A percentile compares a stretch with the other conserved stretches of the same genome.
These are phyloP conservation scores for Podarcis cretensis DNA, from an alignment of 2,113 vertebrate genomes.

Conservation along the genomic window DNA sequence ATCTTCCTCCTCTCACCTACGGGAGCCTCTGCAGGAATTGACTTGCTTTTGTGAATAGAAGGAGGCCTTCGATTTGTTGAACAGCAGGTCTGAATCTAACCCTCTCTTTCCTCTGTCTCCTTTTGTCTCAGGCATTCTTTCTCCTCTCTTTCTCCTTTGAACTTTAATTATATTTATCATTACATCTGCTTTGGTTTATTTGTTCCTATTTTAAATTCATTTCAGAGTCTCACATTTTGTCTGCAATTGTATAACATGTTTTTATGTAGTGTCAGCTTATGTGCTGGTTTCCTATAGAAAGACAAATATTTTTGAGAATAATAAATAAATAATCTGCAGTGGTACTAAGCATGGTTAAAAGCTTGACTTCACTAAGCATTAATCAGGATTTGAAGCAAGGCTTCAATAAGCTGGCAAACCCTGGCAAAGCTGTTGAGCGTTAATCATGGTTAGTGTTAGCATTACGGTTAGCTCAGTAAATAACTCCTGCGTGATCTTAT, in stretches of 20 bases:
- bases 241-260: neutral
- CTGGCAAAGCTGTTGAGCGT: neutral
- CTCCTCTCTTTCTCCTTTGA: neutral
- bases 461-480: neutral
- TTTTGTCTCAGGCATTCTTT: neutral
- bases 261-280: neutral
- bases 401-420: neutral
- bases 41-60: neutral
- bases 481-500: neutral
- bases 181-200: neutral
- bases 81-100: neutral
- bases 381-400: neutral
- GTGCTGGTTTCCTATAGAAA: neutral
- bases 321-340: neutral
- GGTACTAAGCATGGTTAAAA: neutral
- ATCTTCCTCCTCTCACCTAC: neutral
- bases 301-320: neutral
- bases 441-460: neutral
- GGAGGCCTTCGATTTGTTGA: neutral
- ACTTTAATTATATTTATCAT: constrained; percentile 16
- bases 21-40: neutral
- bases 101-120: neutral
- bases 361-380: neutral
- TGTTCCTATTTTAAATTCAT: neutral
- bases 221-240: neutral